Base-by-base conservation (phyloP, 2,888 invertebrate species). In the Saturnia pavonia region DNA sequence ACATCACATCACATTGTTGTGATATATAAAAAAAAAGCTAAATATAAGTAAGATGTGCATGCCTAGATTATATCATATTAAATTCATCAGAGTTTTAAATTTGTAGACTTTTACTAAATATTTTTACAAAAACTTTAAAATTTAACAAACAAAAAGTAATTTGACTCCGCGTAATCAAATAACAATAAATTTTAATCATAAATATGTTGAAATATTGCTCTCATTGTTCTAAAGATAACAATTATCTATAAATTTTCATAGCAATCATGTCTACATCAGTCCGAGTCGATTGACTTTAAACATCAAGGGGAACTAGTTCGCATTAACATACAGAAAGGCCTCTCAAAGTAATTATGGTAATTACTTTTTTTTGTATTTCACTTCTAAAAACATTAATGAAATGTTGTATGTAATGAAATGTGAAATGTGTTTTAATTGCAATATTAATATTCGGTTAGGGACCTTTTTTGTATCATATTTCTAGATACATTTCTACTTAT, bases 321-420 rank as follows among this genome's bases (percentile, higher is more conserved):
- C 77, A 86, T 86, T 84, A 83, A 78, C 84, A 84, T 85, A 84
- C 78, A 84, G 81, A 85, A 78, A 71, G 77, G 75, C 71, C 73
- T 74, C 74, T 72, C 72, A 65, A 69, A 70, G 74, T 73, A 51
- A 65, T 22, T 43, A 9, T 43, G 48, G 40, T 65, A 51, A 51
- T 14, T 54, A n/a, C 22, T 27, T 12, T 12, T 22, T 60, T 57
- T 25, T 60, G 57, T 27, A 27, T 14, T 14, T 14, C 14, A 60
- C 6, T 60, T 27, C 25, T 14, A 14, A 12, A 60, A 14, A 60
- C 57, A 60, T 11, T 22, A 1, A 22, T 54, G 2, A 2, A 8
- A 54, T 22, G 0, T 34, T 34, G 34, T 34, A 34, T n/a, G 6
- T 34, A 6, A 34, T 34, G 6, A 34, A 34, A 34, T 34, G 34